Evolutionary conservation across 1,140 invertebrate species (phyloP).

Genomic region (Cotesia vestalis): DNA sequence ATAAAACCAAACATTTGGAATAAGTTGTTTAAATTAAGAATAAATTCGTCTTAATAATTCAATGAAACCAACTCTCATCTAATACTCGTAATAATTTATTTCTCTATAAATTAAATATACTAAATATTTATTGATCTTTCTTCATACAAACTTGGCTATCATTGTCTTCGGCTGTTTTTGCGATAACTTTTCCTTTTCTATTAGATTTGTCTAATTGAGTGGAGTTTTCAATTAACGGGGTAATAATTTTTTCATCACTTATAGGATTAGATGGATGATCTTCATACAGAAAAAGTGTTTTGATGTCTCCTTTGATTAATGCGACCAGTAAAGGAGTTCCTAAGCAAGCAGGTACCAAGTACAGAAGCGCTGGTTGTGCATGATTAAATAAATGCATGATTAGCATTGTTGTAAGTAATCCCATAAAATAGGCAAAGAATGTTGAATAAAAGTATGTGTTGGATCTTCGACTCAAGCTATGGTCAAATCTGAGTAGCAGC

Average conservation of each 20-base stretch:
- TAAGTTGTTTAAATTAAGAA: too few species aligned
- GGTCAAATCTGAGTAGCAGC: constrained; percentile 93
- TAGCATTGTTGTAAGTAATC: constrained; percentile 91
- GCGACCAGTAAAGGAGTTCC: constrained; percentile 88
- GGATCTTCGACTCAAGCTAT: constrained; percentile 86
- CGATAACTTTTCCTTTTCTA: constrained; percentile 39
- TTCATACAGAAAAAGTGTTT: constrained; percentile 85
- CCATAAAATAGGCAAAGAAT: constrained; percentile 93
- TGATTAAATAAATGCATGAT: constrained; percentile 99
- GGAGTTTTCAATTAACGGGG: not conserved
- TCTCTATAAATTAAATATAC: too few species aligned
- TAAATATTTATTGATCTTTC: constrained; percentile 60
- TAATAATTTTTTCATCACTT: not conserved
- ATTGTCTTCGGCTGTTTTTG: constrained; percentile 53
- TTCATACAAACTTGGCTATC: constrained; percentile 49
- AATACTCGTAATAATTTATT: too few species aligned
- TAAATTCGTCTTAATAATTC: too few species aligned
- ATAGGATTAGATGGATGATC: constrained; percentile 67
- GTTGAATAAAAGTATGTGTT: constrained; percentile 95
- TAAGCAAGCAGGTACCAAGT: constrained; percentile 96
- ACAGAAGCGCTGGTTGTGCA: constrained; percentile 97
- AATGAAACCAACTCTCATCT: too few species aligned
- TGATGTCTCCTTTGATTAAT: constrained; percentile 89
- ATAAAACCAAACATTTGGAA: too few species aligned
- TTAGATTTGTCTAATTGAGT: not conserved